Conservation (phyloP, 2,888 invertebrate species). For the Endomychus coccineus region DNA sequence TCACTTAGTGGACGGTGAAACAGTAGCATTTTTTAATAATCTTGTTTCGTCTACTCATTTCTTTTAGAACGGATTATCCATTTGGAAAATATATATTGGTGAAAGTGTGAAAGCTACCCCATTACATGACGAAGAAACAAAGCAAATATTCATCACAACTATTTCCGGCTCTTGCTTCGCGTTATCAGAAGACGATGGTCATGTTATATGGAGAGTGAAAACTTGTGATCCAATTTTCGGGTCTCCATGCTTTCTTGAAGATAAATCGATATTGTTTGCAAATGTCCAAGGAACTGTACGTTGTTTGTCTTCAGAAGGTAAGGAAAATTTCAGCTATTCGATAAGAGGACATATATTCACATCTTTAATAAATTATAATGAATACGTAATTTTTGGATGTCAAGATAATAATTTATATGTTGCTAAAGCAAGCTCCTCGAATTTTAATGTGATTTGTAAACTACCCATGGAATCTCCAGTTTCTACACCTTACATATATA, state of each 20-base stretch:
- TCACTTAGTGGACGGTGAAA: no score
- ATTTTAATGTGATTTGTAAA: slow-evolving; percentile 48
- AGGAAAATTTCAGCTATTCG: slow-evolving; percentile 38
- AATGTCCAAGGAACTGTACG: slow-evolving; percentile 52
- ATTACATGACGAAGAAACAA: slow-evolving; percentile 38
- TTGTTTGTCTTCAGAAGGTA: slow-evolving; percentile 48
- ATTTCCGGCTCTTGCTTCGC: slow-evolving; percentile 54
- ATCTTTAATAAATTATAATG: slow-evolving; percentile 49
- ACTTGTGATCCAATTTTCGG: slow-evolving; percentile 59
- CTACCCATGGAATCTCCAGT: slow-evolving; percentile 51
- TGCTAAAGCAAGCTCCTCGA: slow-evolving; percentile 37
- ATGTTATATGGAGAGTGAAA: slow-evolving; percentile 51
- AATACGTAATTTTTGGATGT: slow-evolving; percentile 60
- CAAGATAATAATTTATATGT: slow-evolving; percentile 61
- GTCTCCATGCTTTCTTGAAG: slow-evolving; percentile 49
- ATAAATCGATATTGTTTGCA: slow-evolving; percentile 49
- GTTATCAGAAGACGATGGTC: slow-evolving; percentile 43
- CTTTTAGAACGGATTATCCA: slow-evolving; percentile 48
- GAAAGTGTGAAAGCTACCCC: slow-evolving; percentile 48
- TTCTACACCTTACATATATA: slow-evolving; percentile 55
- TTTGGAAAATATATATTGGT: slow-evolving; percentile 39
- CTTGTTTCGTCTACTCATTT: background rate
- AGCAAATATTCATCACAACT: slow-evolving; percentile 48
- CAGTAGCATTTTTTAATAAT: slow-evolving; percentile 7
- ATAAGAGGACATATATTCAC: slow-evolving; percentile 57